phyloP scores from a whole-genome alignment of 2,888 invertebrate genomes.

The Eupelmus urozonus region DNA sequence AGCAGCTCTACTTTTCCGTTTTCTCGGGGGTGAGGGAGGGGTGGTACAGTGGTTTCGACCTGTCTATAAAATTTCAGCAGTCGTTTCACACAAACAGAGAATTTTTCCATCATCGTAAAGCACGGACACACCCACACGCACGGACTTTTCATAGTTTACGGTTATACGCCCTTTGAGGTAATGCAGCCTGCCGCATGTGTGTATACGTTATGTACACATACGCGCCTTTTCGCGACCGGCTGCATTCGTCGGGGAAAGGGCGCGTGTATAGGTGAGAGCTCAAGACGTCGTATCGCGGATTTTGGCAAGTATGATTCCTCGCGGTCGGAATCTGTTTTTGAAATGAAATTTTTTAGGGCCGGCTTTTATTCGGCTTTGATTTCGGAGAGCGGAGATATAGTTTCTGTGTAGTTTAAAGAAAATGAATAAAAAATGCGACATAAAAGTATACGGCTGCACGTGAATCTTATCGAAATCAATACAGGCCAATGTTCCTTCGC shows the following conservation, averaged over 20 bases:
- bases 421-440: neutral
- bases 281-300: neutral
- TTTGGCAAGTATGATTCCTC: slow-evolving; percentile 36
- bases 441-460: neutral
- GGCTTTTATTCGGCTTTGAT: slow-evolving; percentile 15
- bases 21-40: neutral
- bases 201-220: neutral
- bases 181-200: too few relatives aligned
- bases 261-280: neutral
- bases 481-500: neutral
- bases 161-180: too few relatives aligned
- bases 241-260: neutral
- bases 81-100: slow-evolving; percentile 41
- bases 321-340: slow-evolving; percentile 31
- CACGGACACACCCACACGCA: neutral
- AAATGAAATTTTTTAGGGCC: slow-evolving; percentile 31
- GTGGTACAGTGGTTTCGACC: slow-evolving; percentile 28
- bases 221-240: slow-evolving; percentile 8
- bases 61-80: slow-evolving; percentile 48
- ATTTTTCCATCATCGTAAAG: slow-evolving; percentile 56
- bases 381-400: neutral
- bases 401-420: neutral
- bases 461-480: too few relatives aligned
- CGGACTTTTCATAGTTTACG: neutral
- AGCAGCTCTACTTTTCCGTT: slow-evolving; percentile 9